Percentiles rank a stretch among this genome's conserved stretches.
Evolutionary conservation across 2,797 vertebrate genomes (phyloP).

Genomic region (Acrossocheilus wenchowensis): DNA sequence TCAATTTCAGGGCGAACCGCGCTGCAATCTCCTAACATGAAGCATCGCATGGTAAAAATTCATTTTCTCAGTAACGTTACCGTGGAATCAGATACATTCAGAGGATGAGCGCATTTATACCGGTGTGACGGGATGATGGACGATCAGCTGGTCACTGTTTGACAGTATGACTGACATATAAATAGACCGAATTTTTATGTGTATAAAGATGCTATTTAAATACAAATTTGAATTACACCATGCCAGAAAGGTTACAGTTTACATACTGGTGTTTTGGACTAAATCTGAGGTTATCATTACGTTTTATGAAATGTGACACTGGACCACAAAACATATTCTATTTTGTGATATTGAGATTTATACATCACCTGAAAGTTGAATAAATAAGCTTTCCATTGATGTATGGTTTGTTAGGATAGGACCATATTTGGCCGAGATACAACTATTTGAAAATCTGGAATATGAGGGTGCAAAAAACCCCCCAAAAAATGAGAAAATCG

Average conservation of each 20-base stretch:
- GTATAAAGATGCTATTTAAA: neutral
- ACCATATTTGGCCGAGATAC: neutral
- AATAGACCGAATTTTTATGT: neutral
- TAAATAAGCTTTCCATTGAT: neutral
- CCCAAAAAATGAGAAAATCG: neutral
- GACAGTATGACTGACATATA: neutral
- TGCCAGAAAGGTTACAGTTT: neutral
- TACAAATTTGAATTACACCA: neutral
- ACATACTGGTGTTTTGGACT: neutral
- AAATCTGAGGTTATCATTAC: neutral
- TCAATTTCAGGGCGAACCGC: neutral
- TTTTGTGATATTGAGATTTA: neutral
- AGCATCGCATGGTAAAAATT: conserved; percentile 6
- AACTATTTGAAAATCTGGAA: neutral
- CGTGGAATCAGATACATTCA: neutral
- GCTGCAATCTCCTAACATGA: neutral
- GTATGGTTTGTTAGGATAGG: neutral
- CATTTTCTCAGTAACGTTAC: neutral
- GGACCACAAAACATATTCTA: neutral
- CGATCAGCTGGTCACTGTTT: conserved; percentile 19
- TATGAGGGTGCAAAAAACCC: no score
- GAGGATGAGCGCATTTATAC: neutral
- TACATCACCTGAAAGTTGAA: neutral
- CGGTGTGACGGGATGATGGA: neutral
- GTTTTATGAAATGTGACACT: neutral